A percentile compares a stretch with the other conserved stretches of the same genome.
phyloP scores from a whole-genome alignment of 2,797 vertebrate genomes.

The Darevskia mixta region DNA sequence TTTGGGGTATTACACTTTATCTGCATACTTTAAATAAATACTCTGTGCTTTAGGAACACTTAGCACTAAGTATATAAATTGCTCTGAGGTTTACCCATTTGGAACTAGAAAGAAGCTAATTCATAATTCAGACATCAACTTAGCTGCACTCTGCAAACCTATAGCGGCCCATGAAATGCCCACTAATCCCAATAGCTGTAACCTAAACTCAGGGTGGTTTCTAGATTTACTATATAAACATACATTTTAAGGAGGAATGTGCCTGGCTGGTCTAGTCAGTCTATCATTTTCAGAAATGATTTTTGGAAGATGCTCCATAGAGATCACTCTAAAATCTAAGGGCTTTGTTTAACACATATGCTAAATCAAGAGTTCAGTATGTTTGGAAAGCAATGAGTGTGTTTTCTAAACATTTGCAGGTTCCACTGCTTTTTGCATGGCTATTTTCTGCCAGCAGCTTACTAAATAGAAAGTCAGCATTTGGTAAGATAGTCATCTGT shows the following conservation, averaged over 20 bases:
- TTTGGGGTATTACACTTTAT: constrained; percentile 67
- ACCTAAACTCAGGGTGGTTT: constrained; percentile 74
- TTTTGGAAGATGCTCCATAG: constrained; percentile 58
- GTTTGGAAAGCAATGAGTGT: not conserved
- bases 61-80: constrained; percentile 71
- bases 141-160: constrained; percentile 49
- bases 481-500: not conserved
- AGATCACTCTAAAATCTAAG: not conserved
- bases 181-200: constrained; percentile 74
- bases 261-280: constrained; percentile 52
- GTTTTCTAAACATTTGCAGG: not conserved
- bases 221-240: constrained; percentile 72
- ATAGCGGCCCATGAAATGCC: constrained; percentile 65
- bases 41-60: constrained; percentile 73
- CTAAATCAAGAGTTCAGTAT: constrained; percentile 6
- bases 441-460: not conserved
- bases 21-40: constrained; percentile 76
- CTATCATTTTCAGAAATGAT: constrained; percentile 55
- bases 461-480: not conserved
- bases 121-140: constrained; percentile 72
- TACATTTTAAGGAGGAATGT: constrained; percentile 65
- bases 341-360: not conserved
- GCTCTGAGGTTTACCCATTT: constrained; percentile 71
- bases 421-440: no score
- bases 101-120: constrained; percentile 75